These are phyloP conservation scores for Phataginus tetradactyla DNA, from an alignment of 2,797 vertebrate species.

Conservation along the genomic window DNA sequence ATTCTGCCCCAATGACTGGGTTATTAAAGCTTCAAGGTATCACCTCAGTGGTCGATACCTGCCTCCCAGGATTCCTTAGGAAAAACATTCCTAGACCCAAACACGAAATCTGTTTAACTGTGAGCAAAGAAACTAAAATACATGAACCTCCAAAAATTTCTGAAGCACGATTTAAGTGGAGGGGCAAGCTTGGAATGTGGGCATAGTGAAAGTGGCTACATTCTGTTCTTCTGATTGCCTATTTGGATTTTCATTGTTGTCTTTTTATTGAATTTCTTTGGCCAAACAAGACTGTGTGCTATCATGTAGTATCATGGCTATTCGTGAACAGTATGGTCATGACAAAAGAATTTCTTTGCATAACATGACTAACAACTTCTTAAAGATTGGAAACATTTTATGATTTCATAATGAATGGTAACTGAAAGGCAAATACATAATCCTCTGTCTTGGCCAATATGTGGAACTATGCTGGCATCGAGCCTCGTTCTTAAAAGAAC, in stretches of 20 bases:
- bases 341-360: neutral
- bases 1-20: neutral
- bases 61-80: neutral
- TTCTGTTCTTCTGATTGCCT: neutral
- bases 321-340: neutral
- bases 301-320: neutral
- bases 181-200: neutral
- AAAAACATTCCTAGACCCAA: neutral
- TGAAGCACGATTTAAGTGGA: neutral
- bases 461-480: constrained; percentile 58
- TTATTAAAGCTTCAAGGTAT: neutral
- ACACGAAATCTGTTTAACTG: neutral
- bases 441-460: constrained; percentile 49
- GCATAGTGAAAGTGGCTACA: neutral
- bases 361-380: neutral
- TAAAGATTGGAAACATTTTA: neutral
- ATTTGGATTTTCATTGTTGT: neutral
- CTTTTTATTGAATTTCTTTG: constrained; percentile 22
- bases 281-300: neutral
- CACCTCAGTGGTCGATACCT: neutral
- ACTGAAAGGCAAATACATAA: constrained; percentile 50
- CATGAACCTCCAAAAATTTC: neutral
- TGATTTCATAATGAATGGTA: constrained; percentile 39
- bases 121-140: neutral
- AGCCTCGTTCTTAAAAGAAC: constrained; percentile 69